Percentiles rank a stretch among this genome's conserved stretches.
phyloP scores from a whole-genome alignment of 1,140 invertebrate genomes.

The Dolichoris vasculosae region DNA sequence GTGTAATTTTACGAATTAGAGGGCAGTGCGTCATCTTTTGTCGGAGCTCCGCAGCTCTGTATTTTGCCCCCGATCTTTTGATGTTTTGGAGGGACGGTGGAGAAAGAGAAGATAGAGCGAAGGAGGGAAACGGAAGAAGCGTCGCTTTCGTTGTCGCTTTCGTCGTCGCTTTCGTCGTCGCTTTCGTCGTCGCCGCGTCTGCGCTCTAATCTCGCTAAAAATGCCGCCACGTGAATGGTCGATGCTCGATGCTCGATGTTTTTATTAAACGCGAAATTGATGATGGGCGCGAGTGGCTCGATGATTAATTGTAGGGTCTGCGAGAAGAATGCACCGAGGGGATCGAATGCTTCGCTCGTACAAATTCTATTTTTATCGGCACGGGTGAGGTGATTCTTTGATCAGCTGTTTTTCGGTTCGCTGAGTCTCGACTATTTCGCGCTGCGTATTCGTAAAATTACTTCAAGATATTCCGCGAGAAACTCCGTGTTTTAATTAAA shows the following conservation, averaged over 20 bases:
- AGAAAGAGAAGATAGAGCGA: not conserved
- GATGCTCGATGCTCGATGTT: not conserved
- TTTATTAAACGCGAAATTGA: slow-evolving; percentile 46
- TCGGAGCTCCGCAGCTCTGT: not conserved
- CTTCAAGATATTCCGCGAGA: not conserved
- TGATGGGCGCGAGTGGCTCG: slow-evolving; percentile 6
- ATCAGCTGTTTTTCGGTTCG: slow-evolving; percentile 12
- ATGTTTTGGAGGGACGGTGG: not conserved
- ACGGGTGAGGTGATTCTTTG: not conserved
- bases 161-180: not conserved
- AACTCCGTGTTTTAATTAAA: slow-evolving; percentile 3
- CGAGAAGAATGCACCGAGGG: not conserved
- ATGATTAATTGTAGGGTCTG: slow-evolving; percentile 35
- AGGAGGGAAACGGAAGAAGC: not conserved
- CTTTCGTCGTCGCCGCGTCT: not conserved
- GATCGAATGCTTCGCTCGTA: slow-evolving; percentile 9
- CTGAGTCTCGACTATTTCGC: not conserved
- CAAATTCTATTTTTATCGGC: slow-evolving; percentile 11
- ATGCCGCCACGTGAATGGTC: not conserved
- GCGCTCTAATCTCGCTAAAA: slow-evolving; percentile 30
- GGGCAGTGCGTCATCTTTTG: not conserved
- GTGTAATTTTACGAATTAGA: slow-evolving; percentile 48
- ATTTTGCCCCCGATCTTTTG: not conserved
- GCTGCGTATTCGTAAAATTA: not conserved
- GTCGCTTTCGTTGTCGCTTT: not conserved